A percentile compares a stretch with the other conserved stretches of the same genome.
Evolutionary conservation across 2,113 vertebrate species (phyloP).

Genomic region (Pygathrix nemaeus): DNA sequence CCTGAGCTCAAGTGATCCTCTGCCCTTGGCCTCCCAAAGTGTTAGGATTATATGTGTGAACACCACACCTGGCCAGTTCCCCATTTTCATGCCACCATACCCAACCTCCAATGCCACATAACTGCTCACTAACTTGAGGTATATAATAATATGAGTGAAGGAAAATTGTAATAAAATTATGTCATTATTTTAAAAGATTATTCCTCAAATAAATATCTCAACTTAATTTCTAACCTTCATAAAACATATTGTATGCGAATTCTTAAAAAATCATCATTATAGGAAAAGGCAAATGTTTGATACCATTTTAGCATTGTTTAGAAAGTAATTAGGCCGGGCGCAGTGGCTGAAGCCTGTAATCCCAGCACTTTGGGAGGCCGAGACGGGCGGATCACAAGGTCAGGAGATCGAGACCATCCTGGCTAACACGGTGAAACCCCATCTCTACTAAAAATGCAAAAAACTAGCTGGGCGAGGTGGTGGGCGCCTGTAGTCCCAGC

Average conservation of each 20-base stretch:
- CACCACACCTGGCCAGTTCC: neutral
- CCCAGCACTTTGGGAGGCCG: too few relatives aligned
- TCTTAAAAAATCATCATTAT: neutral
- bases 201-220: conserved; percentile 34
- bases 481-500: too few relatives aligned
- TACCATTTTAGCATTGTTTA: neutral
- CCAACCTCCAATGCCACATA: neutral
- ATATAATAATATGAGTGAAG: neutral
- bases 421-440: too few relatives aligned
- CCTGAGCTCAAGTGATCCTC: too few relatives aligned
- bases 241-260: neutral
- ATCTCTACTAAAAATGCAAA: too few relatives aligned
- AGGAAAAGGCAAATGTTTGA: conserved; percentile 29
- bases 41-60: too few relatives aligned
- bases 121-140: neutral
- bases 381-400: too few relatives aligned
- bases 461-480: too few relatives aligned
- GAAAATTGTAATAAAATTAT: conserved; percentile 27
- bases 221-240: neutral
- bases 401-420: too few relatives aligned
- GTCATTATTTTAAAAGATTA: conserved; percentile 39
- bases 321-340: neutral
- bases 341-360: too few relatives aligned
- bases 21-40: too few relatives aligned
- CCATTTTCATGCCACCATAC: neutral